Conservation (phyloP, 2,113 vertebrate species). For the Phaetusa simplex region DNA sequence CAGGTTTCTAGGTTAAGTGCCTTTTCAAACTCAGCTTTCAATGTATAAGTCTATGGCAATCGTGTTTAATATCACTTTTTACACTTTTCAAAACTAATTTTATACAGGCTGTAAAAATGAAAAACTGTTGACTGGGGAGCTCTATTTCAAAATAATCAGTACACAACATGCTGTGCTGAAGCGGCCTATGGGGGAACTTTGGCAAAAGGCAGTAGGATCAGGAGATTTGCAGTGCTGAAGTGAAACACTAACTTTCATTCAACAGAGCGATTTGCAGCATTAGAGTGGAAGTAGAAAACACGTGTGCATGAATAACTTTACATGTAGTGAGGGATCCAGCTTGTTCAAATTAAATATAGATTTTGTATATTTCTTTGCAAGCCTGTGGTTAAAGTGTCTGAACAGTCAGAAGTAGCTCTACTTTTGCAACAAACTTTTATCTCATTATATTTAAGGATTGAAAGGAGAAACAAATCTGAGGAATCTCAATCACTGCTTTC, state of each 20-base stretch:
- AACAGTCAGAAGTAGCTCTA: background rate
- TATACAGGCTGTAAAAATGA: background rate
- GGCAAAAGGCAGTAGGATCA: background rate
- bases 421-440: background rate
- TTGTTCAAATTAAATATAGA: background rate
- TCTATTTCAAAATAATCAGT: background rate
- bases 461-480: conserved; percentile 4
- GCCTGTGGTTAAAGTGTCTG: background rate
- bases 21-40: background rate
- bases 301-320: background rate
- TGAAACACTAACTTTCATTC: conserved; percentile 11
- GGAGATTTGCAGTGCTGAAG: conserved; percentile 5
- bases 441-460: background rate
- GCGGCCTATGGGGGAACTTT: background rate
- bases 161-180: background rate
- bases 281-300: background rate
- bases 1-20: background rate
- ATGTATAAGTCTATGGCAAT: background rate
- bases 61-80: background rate
- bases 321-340: background rate
- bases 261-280: background rate
- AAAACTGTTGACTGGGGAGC: background rate
- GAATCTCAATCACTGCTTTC: background rate
- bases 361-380: background rate
- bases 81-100: background rate